These are phyloP conservation scores for Argya squamiceps DNA, from an alignment of 2,797 vertebrate genomes.

Conservation along the genomic window DNA sequence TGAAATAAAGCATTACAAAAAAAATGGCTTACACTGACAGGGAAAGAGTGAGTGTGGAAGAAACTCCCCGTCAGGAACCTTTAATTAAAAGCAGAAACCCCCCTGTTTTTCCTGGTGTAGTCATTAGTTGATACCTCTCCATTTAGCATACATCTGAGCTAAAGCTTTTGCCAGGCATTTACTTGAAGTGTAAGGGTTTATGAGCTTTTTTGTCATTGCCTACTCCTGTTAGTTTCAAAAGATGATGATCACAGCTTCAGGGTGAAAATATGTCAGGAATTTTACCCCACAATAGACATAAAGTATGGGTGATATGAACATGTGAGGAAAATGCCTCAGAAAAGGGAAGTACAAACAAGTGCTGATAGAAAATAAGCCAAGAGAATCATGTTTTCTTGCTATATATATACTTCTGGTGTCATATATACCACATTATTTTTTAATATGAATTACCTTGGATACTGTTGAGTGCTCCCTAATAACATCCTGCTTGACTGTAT, in stretches of 20 bases:
- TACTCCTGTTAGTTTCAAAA: constrained; percentile 46
- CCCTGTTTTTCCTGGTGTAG: not conserved
- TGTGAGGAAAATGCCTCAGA: constrained; percentile 31
- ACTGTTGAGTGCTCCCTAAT: not conserved
- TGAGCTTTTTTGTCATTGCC: not conserved
- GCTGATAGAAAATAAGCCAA: constrained; percentile 48
- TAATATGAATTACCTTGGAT: not conserved
- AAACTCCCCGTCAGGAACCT: not conserved
- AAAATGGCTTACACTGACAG: constrained; percentile 24
- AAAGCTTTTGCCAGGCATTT: not conserved
- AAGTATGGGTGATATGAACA: not conserved
- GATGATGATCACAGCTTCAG: not conserved
- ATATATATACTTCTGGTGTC: constrained; percentile 40
- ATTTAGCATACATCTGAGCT: not conserved
- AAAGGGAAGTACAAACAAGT: constrained; percentile 46
- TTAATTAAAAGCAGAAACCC: constrained; percentile 49
- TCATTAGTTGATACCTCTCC: not conserved
- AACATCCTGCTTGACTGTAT: not conserved
- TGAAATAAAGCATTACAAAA: constrained; percentile 32
- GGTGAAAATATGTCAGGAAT: constrained; percentile 46
- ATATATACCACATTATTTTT: not conserved
- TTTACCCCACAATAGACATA: constrained; percentile 28
- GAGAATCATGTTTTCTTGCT: constrained; percentile 46
- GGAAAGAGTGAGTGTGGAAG: not conserved
- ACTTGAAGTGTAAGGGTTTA: not conserved